phyloP scores from a whole-genome alignment of 2,888 invertebrate species.

The Caenorhabditis sp. region DNA sequence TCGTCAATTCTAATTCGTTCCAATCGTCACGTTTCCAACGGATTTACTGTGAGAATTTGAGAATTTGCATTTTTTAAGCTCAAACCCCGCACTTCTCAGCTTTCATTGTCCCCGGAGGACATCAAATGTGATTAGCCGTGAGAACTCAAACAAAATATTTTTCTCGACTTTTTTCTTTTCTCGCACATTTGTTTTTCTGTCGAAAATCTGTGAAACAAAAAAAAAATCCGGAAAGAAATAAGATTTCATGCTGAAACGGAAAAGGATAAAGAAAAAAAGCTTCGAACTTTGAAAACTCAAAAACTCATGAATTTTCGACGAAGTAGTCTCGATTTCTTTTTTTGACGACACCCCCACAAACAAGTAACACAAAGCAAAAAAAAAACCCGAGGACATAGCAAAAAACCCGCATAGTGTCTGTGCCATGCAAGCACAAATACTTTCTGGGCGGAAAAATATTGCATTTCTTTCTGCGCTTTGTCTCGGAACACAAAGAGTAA shows the following conservation, averaged over 20 bases:
- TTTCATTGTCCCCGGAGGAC: constrained; percentile 13
- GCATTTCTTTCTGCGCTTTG: constrained; percentile 6
- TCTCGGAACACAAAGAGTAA: constrained; percentile 23
- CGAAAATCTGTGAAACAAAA: not conserved
- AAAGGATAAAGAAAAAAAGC: not conserved
- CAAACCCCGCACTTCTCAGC: constrained; percentile 11
- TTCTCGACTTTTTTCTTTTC: not conserved
- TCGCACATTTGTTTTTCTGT: not conserved
- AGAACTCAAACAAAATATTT: not conserved
- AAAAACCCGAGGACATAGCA: constrained; percentile 19
- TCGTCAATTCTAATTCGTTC: constrained; percentile 5
- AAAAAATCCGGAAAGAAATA: not conserved
- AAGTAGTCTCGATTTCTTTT: constrained; percentile 23
- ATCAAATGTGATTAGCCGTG: constrained; percentile 5
- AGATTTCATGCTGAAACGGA: not conserved
- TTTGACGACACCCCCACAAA: constrained; percentile 19
- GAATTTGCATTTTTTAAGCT: not conserved
- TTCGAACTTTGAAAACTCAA: constrained; percentile 12
- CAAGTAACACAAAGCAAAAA: constrained; percentile 34
- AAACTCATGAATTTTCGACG: constrained; percentile 36
- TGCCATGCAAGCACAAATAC: constrained; percentile 20
- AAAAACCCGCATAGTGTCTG: not conserved
- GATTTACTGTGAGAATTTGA: constrained; percentile 49
- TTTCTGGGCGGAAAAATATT: constrained; percentile 18
- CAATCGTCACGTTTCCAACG: constrained; percentile 32